These are phyloP conservation scores for Drosophila paucipuncta DNA, from an alignment of 2,888 invertebrate genomes.

Conservation along the genomic window DNA sequence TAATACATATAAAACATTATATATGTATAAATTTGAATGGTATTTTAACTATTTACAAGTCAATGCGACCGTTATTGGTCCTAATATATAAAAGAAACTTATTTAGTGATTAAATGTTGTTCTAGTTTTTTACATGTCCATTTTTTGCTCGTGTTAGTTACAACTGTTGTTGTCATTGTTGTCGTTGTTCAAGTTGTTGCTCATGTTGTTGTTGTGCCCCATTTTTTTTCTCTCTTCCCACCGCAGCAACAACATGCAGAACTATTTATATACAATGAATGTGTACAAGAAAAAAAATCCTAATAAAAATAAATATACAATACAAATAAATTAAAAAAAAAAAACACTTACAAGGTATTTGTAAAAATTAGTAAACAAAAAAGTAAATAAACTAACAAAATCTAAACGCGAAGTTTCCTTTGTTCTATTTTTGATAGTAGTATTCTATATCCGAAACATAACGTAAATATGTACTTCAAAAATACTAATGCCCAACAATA, in stretches of 20 bases:
- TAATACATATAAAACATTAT: conserved; percentile 5
- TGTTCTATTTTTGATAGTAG: conserved; percentile 77
- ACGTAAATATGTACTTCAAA: background rate
- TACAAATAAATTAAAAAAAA: background rate
- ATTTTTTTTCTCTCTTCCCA: conserved; percentile 20
- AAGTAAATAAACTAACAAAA: conserved; percentile 18
- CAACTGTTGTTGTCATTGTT: conserved; percentile 69
- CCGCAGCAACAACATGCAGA: conserved; percentile 42
- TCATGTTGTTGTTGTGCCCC: conserved; percentile 29
- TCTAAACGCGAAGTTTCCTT: conserved; percentile 55
- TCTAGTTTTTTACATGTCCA: conserved; percentile 65
- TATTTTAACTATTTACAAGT: conserved; percentile 70
- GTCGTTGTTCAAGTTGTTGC: conserved; percentile 46
- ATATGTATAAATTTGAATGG: conserved; percentile 38
- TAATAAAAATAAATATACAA: conserved; percentile 3
- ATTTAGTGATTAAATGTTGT: conserved; percentile 53
- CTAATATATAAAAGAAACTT: background rate
- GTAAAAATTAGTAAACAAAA: conserved; percentile 6
- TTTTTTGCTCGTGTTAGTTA: conserved; percentile 69
- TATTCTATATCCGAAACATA: conserved; percentile 54
- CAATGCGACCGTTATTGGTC: conserved; percentile 69
- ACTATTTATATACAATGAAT: conserved; percentile 35
- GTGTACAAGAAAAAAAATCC: conserved; percentile 21
- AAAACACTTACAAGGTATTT: conserved; percentile 8
- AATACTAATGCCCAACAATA: conserved; percentile 15